Base-by-base conservation (phyloP, 2,797 vertebrate species). In the Hyperoplus immaculatus region DNA sequence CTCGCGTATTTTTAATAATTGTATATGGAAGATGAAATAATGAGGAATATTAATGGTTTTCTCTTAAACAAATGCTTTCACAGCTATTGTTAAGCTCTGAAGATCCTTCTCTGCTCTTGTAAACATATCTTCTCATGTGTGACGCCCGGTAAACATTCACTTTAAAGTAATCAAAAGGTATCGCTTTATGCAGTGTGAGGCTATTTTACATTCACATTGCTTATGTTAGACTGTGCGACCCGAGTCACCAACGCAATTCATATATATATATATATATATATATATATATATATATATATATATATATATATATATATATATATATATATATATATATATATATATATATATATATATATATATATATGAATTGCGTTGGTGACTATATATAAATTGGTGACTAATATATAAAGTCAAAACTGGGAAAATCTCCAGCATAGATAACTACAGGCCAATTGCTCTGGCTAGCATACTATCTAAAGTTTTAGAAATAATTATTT, bases 111-210 rank as follows among this genome's bases (percentile, higher is more conserved):
- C 56, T 64, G 64, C 56, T 89, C 65, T 74, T 72, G 81, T 85
- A 87, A 89, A 90, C 83, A 81, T 21, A 42, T 77, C 65, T 13
- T 80, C 75, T 77, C 60, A 71, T 84, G 68, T 78, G 46, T 73
- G 78, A 76, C 69, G 49, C 56, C 75, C 47, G 75, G 67, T 79
- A 79, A 78, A 87, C 72, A 79, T 70, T 82, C 61, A 29, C 29
- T 88, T 75, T 76, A 73, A 83, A 77, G 79, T 69, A 54, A 82
- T 83, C 68, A 70, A 59, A 73, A 89, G 64, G 83, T 86, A 86
- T 75, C 87, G 76, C 83, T 89, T 92, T 84, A 87, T 82, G 69
- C 68, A 74, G 60, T 29, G 62, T 71, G 78, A 75, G 61, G 85
- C 55, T 69, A 29, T 3, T 29, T 29, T 29, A 29, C 29, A 29